These are phyloP conservation scores for Diplolepis rosae DNA, from an alignment of 2,888 invertebrate genomes.

Conservation along the genomic window DNA sequence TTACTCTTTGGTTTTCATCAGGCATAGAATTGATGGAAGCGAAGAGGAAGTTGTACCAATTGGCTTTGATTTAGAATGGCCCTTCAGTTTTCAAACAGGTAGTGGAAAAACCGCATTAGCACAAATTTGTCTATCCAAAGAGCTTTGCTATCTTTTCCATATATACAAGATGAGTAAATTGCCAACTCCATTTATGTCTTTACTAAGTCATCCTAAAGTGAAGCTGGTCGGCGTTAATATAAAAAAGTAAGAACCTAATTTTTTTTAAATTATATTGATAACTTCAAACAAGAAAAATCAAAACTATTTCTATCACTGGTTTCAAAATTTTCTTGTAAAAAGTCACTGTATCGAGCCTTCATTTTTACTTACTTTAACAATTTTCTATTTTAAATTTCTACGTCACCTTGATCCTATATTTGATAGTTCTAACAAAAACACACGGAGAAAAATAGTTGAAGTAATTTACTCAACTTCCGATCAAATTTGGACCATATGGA, in stretches of 20 bases:
- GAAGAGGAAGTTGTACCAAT: conserved; percentile 73
- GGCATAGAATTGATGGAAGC: conserved; percentile 66
- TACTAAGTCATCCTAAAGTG: conserved; percentile 78
- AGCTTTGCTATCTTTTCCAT: conserved; percentile 77
- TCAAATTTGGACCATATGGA: too few species aligned
- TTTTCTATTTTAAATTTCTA: too few species aligned
- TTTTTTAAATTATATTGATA: too few species aligned
- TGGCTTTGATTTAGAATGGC: conserved; percentile 83
- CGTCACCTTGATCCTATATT: too few species aligned
- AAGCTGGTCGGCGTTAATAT: conserved; percentile 79
- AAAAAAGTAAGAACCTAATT: conserved; percentile 75
- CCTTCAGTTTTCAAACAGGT: conserved; percentile 78
- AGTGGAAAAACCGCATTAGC: conserved; percentile 78
- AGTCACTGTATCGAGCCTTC: too few species aligned
- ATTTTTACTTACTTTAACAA: too few species aligned
- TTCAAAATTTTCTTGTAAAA: background rate
- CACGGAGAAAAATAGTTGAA: too few species aligned
- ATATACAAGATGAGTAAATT: conserved; percentile 76
- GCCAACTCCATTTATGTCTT: conserved; percentile 76
- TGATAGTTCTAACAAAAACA: too few species aligned
- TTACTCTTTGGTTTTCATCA: conserved; percentile 57
- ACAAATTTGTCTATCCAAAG: conserved; percentile 77
- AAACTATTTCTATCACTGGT: background rate
- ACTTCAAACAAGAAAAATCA: background rate
- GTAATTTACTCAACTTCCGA: too few species aligned